These are phyloP conservation scores for Clarias laeviceps DNA, from an alignment of 2,797 vertebrate species.

Conservation along the genomic window DNA sequence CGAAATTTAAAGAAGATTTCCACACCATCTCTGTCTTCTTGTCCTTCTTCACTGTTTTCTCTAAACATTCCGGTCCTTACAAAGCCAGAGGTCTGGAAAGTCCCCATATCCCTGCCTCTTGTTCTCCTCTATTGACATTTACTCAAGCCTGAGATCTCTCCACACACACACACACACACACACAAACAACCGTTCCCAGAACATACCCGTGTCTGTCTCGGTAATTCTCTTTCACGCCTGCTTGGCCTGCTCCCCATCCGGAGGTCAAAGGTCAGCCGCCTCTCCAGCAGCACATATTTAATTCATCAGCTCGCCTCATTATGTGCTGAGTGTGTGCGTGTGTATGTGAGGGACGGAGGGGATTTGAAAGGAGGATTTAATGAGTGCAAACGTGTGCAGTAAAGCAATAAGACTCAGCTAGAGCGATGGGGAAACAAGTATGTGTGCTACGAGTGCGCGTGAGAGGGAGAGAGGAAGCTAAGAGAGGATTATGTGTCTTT, in stretches of 20 bases:
- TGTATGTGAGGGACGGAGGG: constrained; percentile 54
- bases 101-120: not conserved
- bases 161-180: not conserved
- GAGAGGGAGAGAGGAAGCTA: not conserved
- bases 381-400: constrained; percentile 33
- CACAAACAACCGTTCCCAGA: constrained; percentile 21
- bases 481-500: constrained; percentile 30
- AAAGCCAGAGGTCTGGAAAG: constrained; percentile 7
- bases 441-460: constrained; percentile 24
- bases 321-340: constrained; percentile 39
- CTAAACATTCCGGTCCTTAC: constrained; percentile 3
- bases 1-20: not conserved
- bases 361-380: constrained; percentile 34
- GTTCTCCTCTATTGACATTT: constrained; percentile 30
- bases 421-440: constrained; percentile 49
- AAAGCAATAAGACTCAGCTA: constrained; percentile 42
- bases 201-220: constrained; percentile 40
- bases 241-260: constrained; percentile 35
- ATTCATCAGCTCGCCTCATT: constrained; percentile 60
- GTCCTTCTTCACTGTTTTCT: not conserved
- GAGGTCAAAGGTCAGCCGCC: constrained; percentile 59
- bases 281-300: constrained; percentile 66
- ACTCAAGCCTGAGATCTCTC: not conserved
- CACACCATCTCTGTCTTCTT: not conserved
- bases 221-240: constrained; percentile 50